Conservation (phyloP, 2,888 invertebrate genomes). For the Arctia plantaginis region DNA sequence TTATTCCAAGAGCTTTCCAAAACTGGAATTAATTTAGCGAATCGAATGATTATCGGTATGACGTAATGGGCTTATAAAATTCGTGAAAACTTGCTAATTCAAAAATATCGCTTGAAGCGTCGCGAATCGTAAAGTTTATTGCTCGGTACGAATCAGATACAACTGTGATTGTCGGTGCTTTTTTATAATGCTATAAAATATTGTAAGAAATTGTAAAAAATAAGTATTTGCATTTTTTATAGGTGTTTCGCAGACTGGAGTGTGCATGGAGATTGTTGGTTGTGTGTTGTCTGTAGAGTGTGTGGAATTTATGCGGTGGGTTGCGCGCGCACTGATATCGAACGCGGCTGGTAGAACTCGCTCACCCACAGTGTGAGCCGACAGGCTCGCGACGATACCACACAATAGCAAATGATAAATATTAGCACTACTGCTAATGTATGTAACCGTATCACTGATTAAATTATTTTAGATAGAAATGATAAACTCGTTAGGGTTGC, state of each 20-base stretch:
- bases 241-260: slow-evolving; percentile 24
- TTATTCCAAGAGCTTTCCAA: slow-evolving; percentile 65
- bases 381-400: slow-evolving; percentile 32
- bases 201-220: slow-evolving; percentile 43
- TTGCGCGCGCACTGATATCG: slow-evolving; percentile 80
- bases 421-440: slow-evolving; percentile 23
- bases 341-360: slow-evolving; percentile 52
- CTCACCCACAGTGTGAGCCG: slow-evolving; percentile 29
- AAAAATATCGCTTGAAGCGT: slow-evolving; percentile 41
- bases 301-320: slow-evolving; percentile 55
- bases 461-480: background rate
- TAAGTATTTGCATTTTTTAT: slow-evolving; percentile 27
- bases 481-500: background rate
- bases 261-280: slow-evolving; percentile 20
- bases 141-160: slow-evolving; percentile 49
- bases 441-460: slow-evolving; percentile 11
- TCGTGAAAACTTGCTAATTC: slow-evolving; percentile 47
- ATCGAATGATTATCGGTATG: slow-evolving; percentile 58
- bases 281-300: slow-evolving; percentile 42
- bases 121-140: slow-evolving; percentile 47
- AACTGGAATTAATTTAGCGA: slow-evolving; percentile 65
- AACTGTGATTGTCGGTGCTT: slow-evolving; percentile 48
- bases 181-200: slow-evolving; percentile 49
- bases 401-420: slow-evolving; percentile 30
- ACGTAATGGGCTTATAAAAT: slow-evolving; percentile 56